phyloP scores from a whole-genome alignment of 2,888 invertebrate species.

The Panopea generosa region DNA sequence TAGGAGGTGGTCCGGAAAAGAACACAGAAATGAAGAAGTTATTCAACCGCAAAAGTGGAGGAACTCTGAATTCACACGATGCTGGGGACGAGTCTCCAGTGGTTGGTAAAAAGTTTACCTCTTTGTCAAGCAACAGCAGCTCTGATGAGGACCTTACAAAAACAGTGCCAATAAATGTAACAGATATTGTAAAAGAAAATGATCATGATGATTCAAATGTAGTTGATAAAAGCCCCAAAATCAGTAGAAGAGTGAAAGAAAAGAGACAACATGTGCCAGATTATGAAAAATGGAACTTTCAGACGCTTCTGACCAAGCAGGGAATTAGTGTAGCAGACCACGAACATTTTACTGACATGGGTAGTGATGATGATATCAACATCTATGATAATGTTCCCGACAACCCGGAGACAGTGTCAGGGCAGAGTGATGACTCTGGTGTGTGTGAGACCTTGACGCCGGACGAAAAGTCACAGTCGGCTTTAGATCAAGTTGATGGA shows the following conservation, averaged over 20 bases:
- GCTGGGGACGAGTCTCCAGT: constrained; percentile 13
- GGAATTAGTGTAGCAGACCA: constrained; percentile 55
- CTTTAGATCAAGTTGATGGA: neutral
- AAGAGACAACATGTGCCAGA: constrained; percentile 40
- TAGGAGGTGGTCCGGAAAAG: too few relatives aligned
- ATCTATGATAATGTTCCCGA: constrained; percentile 45
- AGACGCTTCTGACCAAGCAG: constrained; percentile 52
- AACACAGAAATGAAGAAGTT: constrained; percentile 41
- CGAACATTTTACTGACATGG: constrained; percentile 42
- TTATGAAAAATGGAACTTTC: constrained; percentile 68
- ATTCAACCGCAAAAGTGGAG: constrained; percentile 15
- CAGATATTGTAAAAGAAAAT: neutral
- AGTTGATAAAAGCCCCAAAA: too few relatives aligned
- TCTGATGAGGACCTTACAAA: constrained; percentile 38
- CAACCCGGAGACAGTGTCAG: constrained; percentile 19
- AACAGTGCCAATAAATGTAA: constrained; percentile 18
- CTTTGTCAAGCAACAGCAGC: constrained; percentile 37
- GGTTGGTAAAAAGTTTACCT: constrained; percentile 29
- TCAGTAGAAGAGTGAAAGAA: neutral
- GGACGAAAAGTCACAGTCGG: constrained; percentile 28
- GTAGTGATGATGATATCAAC: constrained; percentile 54
- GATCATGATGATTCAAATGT: neutral
- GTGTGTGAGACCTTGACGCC: constrained; percentile 36
- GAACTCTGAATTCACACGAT: neutral
- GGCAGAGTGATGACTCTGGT: constrained; percentile 43